Conservation (phyloP, 1,140 invertebrate species). For the Coelopa frigida region DNA sequence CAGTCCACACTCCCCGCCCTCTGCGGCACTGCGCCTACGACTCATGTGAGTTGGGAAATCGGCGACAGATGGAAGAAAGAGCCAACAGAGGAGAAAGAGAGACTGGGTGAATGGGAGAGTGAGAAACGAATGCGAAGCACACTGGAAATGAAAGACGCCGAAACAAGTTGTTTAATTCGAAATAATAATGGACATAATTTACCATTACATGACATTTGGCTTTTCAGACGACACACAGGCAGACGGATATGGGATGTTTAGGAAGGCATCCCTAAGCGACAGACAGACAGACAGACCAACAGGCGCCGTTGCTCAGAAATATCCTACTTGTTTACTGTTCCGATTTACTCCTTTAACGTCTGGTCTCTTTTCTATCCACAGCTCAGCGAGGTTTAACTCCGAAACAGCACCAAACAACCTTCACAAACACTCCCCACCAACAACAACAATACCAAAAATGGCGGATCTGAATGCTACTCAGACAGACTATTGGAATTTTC, state of each 20-base stretch:
- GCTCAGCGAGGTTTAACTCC: neutral
- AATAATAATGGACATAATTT: neutral
- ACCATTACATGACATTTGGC: neutral
- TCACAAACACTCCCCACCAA: neutral
- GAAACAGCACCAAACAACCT: neutral
- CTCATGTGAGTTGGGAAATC: too few species aligned
- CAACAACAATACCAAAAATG: constrained; percentile 27
- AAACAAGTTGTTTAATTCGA: neutral
- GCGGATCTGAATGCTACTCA: constrained; percentile 45
- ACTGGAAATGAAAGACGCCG: neutral
- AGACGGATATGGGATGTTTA: neutral
- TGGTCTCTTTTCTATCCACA: neutral
- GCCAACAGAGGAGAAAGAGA: neutral
- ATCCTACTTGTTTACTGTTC: too few species aligned
- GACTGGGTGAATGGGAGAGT: neutral
- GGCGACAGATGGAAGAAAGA: too few species aligned
- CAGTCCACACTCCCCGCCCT: too few species aligned
- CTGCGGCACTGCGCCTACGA: too few species aligned
- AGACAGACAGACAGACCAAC: neutral
- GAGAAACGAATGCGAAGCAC: neutral
- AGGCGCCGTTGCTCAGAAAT: too few species aligned
- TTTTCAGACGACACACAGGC: too few species aligned
- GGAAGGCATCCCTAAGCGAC: neutral
- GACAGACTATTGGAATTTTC: constrained; percentile 48
- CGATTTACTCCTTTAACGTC: too few species aligned